Evolutionary conservation across 2,888 invertebrate genomes (phyloP).

Genomic region (Leptarthrus brevirostris): DNA sequence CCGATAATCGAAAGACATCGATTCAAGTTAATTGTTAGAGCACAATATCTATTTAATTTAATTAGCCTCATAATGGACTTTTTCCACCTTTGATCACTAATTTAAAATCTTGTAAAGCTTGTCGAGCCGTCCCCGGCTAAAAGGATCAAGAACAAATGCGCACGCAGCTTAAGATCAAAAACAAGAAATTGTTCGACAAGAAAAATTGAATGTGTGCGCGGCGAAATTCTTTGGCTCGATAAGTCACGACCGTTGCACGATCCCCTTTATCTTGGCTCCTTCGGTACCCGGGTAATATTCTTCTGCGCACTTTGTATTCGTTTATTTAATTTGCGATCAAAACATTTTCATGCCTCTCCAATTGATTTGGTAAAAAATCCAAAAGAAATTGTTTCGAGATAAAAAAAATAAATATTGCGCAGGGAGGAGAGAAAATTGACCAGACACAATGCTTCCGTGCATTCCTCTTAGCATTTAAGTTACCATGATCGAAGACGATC

Average conservation of each 20-base stretch:
- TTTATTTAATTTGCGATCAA: conserved; percentile 48
- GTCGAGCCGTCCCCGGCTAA: not conserved
- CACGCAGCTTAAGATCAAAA: conserved; percentile 51
- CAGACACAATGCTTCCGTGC: conserved; percentile 49
- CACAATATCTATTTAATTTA: conserved; percentile 50
- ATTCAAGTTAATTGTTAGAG: conserved; percentile 45
- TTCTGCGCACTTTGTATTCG: conserved; percentile 43
- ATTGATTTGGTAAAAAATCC: conserved; percentile 46
- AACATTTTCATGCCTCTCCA: conserved; percentile 48
- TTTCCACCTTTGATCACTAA: conserved; percentile 60
- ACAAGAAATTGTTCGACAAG: conserved; percentile 48
- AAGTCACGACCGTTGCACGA: conserved; percentile 52
- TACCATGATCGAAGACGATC: conserved; percentile 38
- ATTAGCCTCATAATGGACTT: conserved; percentile 48
- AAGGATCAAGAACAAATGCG: conserved; percentile 50
- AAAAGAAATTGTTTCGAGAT: conserved; percentile 4
- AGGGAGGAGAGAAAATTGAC: conserved; percentile 4
- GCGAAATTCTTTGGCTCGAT: conserved; percentile 53
- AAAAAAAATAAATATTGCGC: not conserved
- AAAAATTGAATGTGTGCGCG: conserved; percentile 44
- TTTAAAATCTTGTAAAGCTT: conserved; percentile 60
- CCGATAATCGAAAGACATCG: too few species aligned
- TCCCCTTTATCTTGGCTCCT: conserved; percentile 32
- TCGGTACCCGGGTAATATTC: not conserved
- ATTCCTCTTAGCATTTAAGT: conserved; percentile 28